A percentile compares a stretch with the other conserved stretches of the same genome.
These are phyloP conservation scores for Dicrostonyx torquatus DNA, from an alignment of 2,797 vertebrate species.

Conservation along the genomic window DNA sequence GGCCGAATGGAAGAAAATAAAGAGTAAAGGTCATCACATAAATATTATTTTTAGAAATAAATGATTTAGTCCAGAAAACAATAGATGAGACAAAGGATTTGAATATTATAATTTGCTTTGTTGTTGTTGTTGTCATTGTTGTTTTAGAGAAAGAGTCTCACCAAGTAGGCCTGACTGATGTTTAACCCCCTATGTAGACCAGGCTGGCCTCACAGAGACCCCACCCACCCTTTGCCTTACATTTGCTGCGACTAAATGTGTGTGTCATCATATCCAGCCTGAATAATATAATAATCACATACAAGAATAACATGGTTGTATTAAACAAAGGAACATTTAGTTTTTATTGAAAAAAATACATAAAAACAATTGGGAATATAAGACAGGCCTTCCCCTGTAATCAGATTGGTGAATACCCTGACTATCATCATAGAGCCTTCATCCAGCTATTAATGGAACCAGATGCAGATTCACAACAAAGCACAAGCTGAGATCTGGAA, in stretches of 20 bases:
- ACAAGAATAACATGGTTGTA: too few relatives aligned
- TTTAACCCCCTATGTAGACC: background rate
- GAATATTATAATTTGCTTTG: background rate
- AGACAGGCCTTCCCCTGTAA: too few relatives aligned
- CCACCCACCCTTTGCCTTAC: too few relatives aligned
- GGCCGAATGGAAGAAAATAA: background rate
- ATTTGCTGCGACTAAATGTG: background rate
- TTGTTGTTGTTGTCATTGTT: background rate
- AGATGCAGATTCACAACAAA: too few relatives aligned
- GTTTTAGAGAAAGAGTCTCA: background rate
- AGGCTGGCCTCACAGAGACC: background rate
- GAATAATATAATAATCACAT: background rate
- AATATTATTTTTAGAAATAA: background rate
- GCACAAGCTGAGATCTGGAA: too few relatives aligned
- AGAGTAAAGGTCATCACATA: background rate
- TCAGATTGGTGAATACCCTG: too few relatives aligned
- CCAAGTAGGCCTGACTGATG: background rate
- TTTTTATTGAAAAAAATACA: background rate
- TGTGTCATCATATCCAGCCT: background rate
- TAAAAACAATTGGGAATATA: background rate
- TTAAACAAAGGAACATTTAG: background rate
- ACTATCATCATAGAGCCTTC: too few relatives aligned
- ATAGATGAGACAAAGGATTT: background rate
- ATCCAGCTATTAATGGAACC: too few relatives aligned
- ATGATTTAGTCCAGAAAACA: background rate